These are phyloP conservation scores for Danio jaintianensis DNA, from an alignment of 2,797 vertebrate genomes.

Conservation along the genomic window DNA sequence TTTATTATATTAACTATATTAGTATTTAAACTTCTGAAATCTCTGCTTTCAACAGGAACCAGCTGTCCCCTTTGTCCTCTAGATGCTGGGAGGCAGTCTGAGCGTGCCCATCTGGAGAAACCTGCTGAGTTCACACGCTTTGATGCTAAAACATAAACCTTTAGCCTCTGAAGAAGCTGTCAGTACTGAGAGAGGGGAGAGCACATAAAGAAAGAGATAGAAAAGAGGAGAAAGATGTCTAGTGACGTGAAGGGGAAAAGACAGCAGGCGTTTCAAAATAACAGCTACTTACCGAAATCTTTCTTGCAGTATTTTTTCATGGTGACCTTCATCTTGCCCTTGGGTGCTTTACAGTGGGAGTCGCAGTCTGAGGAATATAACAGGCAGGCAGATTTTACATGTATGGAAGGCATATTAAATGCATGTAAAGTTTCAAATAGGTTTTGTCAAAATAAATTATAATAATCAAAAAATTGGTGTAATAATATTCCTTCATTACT, in stretches of 20 bases:
- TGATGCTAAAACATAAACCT: slow-evolving; percentile 60
- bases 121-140: slow-evolving; percentile 52
- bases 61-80: slow-evolving; percentile 61
- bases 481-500: too few species aligned
- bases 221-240: slow-evolving; percentile 52
- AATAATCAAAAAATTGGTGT: too few species aligned
- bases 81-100: slow-evolving; percentile 50
- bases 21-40: slow-evolving; percentile 36
- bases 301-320: slow-evolving; percentile 99
- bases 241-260: slow-evolving; percentile 38
- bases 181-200: slow-evolving; percentile 38
- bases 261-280: slow-evolving; percentile 32
- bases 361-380: slow-evolving; percentile 82
- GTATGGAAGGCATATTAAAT: neutral
- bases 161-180: slow-evolving; percentile 63
- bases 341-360: slow-evolving; percentile 96
- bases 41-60: slow-evolving; percentile 57
- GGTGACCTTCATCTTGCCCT: slow-evolving; percentile 98
- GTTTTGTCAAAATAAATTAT: too few species aligned
- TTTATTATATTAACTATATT: slow-evolving; percentile 49
- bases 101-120: slow-evolving; percentile 49
- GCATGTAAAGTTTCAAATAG: too few species aligned
- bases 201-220: slow-evolving; percentile 11
- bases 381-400: neutral
- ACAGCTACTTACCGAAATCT: slow-evolving; percentile 91